Evolutionary conservation across 2,113 vertebrate genomes (phyloP).

Genomic region (Eudyptes chrysolophus): DNA sequence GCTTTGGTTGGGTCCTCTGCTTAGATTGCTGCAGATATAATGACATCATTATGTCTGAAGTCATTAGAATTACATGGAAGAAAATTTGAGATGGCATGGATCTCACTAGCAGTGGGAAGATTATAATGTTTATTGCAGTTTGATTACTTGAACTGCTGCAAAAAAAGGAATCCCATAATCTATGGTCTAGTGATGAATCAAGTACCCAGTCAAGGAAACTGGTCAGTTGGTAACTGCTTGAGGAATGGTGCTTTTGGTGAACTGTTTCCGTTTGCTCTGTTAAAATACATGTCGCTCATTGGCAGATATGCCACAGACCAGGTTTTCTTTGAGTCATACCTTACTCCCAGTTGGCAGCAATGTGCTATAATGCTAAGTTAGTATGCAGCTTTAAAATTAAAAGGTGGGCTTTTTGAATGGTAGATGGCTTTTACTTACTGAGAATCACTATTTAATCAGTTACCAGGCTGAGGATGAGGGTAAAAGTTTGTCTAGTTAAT

Average conservation of each 20-base stretch:
- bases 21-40: not conserved
- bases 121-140: not conserved
- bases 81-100: not conserved
- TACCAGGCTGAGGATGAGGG: not conserved
- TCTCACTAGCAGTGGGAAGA: not conserved
- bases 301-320: not conserved
- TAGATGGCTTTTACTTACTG: not conserved
- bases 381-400: not conserved
- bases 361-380: not conserved
- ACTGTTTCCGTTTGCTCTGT: not conserved
- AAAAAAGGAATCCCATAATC: not conserved
- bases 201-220: not conserved
- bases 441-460: not conserved
- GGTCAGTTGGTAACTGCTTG: not conserved
- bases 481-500: not conserved
- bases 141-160: not conserved
- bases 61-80: not conserved
- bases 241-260: not conserved
- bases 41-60: not conserved
- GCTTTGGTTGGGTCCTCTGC: not conserved
- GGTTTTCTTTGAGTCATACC: not conserved
- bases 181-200: fast-evolving
- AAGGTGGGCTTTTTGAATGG: not conserved
- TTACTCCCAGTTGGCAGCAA: not conserved
- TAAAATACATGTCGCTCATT: not conserved